Evolutionary conservation across 2,797 vertebrate species (phyloP), one percentile per base, ranked within the genome.

Genomic region (Leptoclinus maculatus): DNA sequence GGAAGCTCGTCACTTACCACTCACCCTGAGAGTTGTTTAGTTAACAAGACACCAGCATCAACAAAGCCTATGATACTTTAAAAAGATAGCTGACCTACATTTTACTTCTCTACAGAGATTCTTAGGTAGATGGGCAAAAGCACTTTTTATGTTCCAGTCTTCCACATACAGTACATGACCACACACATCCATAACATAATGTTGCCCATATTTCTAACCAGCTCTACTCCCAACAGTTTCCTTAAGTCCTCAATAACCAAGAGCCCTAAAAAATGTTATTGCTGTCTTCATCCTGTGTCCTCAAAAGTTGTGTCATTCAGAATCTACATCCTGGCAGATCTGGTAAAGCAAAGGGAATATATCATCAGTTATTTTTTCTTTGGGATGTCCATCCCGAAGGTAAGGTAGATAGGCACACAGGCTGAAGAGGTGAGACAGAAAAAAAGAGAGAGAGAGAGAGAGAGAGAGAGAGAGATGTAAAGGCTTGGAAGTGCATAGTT

Each of bases 401-500:
- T 68, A 65, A 80, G 71, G 73, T 54, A 76, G 75, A 74, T 82
- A 85, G 83, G 83, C 85, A 89, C 77, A 85, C 53, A 71, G 88
- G 79, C 71, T 84, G 65, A 89, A 80, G 79, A 83, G 66, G 79
- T 73, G 53, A 83, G 71, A 74, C 2, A 84, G 56, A 84, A 12
- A 80, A 54, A 87, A 68, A 39, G 51, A 80, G 70, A 76, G 7
- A 81, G 67, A 83, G 57, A 74, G 57, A 84, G 83, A 90, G 86
- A 87, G 71, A 53, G 51, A 80, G 70, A 76, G 83, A 90, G 86
- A 91, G 85, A 89, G 87, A 92, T 71, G 66, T 78, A 92, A 89
- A 94, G 87, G 72, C 85, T 90, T 89, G 86, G 91, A 95, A 95
- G 95, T 95, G 94, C 94, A 95, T 91, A 92, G 91, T 91, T 90